Conservation (phyloP, 2,888 invertebrate genomes). For the Pimpla rufipes region DNA sequence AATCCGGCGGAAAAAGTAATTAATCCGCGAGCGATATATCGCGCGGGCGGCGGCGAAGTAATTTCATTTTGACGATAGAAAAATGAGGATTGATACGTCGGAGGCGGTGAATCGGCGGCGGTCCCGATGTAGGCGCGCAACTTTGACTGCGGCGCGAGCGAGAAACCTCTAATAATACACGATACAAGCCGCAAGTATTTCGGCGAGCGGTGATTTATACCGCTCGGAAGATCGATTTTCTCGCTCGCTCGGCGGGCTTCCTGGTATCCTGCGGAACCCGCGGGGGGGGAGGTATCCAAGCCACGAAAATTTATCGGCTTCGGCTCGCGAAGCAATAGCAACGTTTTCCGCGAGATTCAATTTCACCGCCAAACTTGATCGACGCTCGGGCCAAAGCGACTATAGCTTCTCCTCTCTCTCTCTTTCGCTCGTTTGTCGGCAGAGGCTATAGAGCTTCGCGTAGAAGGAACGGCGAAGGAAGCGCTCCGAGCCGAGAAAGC, state of each 20-base stretch:
- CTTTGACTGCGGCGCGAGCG: conserved; percentile 32
- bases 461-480: background rate
- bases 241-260: conserved; percentile 2
- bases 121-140: conserved; percentile 19
- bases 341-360: conserved; percentile 69
- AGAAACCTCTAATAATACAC: conserved; percentile 52
- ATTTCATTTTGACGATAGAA: background rate
- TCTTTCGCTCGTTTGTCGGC: conserved; percentile 10
- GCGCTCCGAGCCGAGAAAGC: background rate
- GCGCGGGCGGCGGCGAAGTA: background rate
- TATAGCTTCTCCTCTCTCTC: conserved; percentile 9
- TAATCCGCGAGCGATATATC: background rate
- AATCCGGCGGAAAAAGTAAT: background rate
- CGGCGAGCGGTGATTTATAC: conserved; percentile 60
- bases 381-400: conserved; percentile 59
- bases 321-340: conserved; percentile 50
- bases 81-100: conserved; percentile 9
- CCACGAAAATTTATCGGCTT: conserved; percentile 63
- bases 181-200: conserved; percentile 54
- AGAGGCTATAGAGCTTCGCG: background rate
- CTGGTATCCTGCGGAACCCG: background rate
- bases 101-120: background rate
- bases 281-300: conserved; percentile 8
- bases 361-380: conserved; percentile 70
- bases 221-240: conserved; percentile 58